Conservation (phyloP, 2,113 vertebrate species). For the Tinamus guttatus region DNA sequence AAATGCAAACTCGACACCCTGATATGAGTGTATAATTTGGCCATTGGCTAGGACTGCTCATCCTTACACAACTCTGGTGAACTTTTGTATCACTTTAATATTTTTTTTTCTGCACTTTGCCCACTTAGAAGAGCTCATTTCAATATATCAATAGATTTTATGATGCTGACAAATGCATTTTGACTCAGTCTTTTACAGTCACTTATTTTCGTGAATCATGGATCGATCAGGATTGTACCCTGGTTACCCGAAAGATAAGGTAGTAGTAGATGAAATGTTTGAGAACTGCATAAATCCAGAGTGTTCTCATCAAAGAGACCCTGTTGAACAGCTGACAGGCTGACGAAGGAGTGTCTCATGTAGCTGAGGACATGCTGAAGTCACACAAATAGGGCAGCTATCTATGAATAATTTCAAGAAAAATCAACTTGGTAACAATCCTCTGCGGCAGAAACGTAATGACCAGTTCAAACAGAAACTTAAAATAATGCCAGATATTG, state of each 20-base stretch:
- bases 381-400: not conserved
- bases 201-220: not conserved
- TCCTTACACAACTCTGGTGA: not conserved
- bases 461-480: not conserved
- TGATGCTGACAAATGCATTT: not conserved
- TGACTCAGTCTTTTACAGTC: not conserved
- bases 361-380: not conserved
- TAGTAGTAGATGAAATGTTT: not conserved
- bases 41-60: not conserved
- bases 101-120: not conserved
- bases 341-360: not conserved
- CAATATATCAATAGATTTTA: not conserved
- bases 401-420: not conserved
- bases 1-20: not conserved
- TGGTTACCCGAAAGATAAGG: not conserved
- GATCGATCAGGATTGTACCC: not conserved
- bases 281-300: not conserved
- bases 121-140: not conserved
- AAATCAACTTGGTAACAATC: not conserved
- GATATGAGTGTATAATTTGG: not conserved
- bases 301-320: not conserved
- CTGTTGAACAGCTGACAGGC: slow-evolving; percentile 11
- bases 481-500: not conserved
- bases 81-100: not conserved
- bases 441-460: not conserved